Conservation (phyloP, 2,113 vertebrate genomes). For the Tachycineta bicolor region DNA sequence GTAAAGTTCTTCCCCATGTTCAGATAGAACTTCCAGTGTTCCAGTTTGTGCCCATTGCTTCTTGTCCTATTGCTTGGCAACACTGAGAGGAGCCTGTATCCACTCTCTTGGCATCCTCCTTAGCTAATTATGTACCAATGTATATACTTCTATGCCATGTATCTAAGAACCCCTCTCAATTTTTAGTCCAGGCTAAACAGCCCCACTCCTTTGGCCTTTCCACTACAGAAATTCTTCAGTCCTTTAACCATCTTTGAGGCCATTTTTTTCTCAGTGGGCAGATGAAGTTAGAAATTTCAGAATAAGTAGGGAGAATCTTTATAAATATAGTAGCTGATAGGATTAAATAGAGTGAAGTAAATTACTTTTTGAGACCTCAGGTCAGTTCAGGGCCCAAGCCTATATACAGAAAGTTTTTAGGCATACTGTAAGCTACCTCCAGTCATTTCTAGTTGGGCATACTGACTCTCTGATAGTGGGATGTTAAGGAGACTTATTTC, state of each 20-base stretch:
- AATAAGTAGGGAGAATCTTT: background rate
- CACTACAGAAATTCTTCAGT: background rate
- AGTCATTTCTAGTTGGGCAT: background rate
- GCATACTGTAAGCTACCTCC: background rate
- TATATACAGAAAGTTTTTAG: background rate
- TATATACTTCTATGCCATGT: background rate
- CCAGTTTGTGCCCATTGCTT: background rate
- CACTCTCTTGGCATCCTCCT: background rate
- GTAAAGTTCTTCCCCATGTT: background rate
- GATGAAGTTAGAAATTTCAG: background rate
- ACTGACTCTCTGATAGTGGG: background rate
- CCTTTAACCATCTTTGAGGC: background rate
- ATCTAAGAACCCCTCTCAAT: background rate
- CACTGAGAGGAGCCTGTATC: background rate
- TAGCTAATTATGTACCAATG: background rate
- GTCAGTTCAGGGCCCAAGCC: background rate
- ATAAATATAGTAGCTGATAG: background rate
- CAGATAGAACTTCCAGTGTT: background rate
- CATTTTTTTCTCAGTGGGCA: background rate
- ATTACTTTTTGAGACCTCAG: background rate
- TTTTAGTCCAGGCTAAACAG: background rate
- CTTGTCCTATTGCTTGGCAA: background rate
- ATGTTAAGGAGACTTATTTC: background rate
- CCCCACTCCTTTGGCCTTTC: accelerated
- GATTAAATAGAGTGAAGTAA: background rate